Conservation (phyloP, 2,113 vertebrate genomes). For the Collichthys lucidus region DNA sequence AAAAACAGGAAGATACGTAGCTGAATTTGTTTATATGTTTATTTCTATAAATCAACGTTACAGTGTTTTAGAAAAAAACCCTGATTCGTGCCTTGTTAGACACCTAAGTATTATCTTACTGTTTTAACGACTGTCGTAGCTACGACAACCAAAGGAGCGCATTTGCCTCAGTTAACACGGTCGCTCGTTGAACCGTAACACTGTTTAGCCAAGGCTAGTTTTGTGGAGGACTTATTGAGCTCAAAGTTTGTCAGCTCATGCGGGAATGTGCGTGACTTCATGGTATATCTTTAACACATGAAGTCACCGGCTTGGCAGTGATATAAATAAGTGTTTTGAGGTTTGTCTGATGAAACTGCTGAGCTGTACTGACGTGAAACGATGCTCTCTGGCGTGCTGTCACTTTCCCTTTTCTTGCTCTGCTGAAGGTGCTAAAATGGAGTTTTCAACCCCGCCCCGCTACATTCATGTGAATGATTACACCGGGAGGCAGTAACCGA, state of each 20-base stretch:
- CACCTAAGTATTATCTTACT: no score
- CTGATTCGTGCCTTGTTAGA: no score
- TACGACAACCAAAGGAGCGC: no score
- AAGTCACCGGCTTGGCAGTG: no score
- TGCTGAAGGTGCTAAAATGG: constrained; percentile 29
- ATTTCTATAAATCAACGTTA: no score
- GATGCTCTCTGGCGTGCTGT: not conserved
- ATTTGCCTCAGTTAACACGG: no score
- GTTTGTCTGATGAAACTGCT: not conserved
- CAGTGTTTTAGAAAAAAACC: no score
- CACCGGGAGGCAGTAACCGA: not conserved
- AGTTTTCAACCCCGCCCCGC: not conserved
- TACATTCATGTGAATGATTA: constrained; percentile 55
- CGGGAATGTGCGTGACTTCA: not conserved
- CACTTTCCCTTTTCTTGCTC: not conserved
- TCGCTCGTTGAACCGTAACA: not conserved
- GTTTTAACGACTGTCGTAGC: no score
- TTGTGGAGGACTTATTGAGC: not conserved
- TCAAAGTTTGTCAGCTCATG: constrained; percentile 27
- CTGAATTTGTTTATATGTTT: no score
- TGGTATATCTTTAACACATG: accelerated
- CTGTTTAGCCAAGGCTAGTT: constrained; percentile 23
- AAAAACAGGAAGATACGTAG: no score
- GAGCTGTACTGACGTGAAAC: not conserved
- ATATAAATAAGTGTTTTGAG: not conserved